Conservation (phyloP, 2,113 vertebrate species). For the Perognathus longimembris region DNA sequence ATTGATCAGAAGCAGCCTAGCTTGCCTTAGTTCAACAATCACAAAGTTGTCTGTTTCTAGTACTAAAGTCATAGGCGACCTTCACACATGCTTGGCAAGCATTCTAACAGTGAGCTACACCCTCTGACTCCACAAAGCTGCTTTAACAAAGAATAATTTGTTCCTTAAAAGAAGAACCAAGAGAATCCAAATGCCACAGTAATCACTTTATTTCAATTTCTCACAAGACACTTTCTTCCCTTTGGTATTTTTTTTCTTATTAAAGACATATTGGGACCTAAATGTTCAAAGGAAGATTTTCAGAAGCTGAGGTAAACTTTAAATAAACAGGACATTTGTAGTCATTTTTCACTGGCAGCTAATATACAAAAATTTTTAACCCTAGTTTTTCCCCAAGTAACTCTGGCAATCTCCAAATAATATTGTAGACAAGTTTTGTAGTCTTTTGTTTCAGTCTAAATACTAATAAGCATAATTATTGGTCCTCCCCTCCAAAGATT, state of each 20-base stretch:
- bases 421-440: too few species aligned
- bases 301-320: background rate
- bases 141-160: background rate
- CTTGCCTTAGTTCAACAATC: background rate
- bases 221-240: background rate
- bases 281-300: background rate
- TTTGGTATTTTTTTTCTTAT: background rate
- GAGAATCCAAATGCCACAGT: background rate
- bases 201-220: conserved; percentile 8
- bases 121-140: background rate
- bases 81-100: too few species aligned
- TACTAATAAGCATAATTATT: background rate
- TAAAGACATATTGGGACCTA: background rate
- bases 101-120: too few species aligned
- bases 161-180: background rate
- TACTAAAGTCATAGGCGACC: too few species aligned
- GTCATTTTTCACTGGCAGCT: background rate
- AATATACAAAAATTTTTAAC: background rate
- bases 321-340: background rate
- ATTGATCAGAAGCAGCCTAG: background rate
- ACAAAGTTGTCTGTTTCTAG: too few species aligned
- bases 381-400: background rate
- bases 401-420: background rate
- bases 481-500: background rate
- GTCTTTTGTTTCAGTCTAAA: background rate